Evolutionary conservation across 30 jellyfish, hydroid and myxozoan genomes (phyloP).

Genomic region (Morbakka virulenta): DNA sequence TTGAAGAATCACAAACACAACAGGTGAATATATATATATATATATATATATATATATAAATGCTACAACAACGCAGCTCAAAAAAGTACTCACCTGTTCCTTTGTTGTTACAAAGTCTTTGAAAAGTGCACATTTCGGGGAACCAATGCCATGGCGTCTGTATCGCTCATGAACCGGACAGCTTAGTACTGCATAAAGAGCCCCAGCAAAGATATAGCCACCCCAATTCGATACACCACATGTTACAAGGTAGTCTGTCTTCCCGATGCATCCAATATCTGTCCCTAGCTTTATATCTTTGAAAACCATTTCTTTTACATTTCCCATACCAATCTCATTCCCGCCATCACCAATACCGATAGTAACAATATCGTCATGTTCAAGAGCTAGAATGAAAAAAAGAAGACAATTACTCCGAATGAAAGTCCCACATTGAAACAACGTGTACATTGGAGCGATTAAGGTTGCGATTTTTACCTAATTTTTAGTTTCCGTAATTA

Average conservation of each 20-base stretch:
- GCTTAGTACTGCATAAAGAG: conserved; percentile 32
- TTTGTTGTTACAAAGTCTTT: conserved; percentile 46
- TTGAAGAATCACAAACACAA: too few species aligned
- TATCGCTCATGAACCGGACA: conserved; percentile 91
- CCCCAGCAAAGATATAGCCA: conserved; percentile 84
- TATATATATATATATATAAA: too few species aligned
- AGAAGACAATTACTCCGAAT: background rate
- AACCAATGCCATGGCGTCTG: conserved; percentile 73
- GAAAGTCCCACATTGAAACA: too few species aligned
- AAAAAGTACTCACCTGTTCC: conserved; percentile 58
- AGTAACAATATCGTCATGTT: conserved; percentile 52
- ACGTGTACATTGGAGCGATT: too few species aligned
- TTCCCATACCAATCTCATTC: conserved; percentile 92
- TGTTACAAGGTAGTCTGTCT: conserved; percentile 60
- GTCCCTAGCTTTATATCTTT: conserved; percentile 52
- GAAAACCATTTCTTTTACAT: conserved; percentile 54
- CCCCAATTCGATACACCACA: conserved; percentile 98
- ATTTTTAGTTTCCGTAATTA: too few species aligned
- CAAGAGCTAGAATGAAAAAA: conserved; percentile 23
- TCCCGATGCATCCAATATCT: conserved; percentile 52
- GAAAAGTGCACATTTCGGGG: background rate
- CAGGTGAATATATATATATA: too few species aligned
- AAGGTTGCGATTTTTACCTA: too few species aligned
- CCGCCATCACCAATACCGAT: conserved; percentile 99
- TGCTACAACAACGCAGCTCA: too few species aligned